Evolutionary conservation across 2,797 vertebrate genomes (phyloP), one percentile per base, ranked within the genome.

Genomic region (Poeciliopsis paucimaculata): DNA sequence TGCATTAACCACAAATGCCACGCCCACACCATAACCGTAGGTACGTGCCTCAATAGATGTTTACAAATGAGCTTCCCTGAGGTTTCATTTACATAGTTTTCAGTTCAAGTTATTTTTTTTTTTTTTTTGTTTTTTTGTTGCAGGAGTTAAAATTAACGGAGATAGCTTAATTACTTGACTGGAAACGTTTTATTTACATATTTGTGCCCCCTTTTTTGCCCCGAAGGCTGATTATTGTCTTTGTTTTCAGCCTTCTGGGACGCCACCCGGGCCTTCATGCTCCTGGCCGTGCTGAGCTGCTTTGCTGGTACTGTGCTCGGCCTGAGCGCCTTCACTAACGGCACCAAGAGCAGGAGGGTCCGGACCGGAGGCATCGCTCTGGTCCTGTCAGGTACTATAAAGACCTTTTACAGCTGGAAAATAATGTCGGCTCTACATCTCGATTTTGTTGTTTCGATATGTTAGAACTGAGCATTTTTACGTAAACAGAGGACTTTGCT

Each of bases 1-100:
- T 97, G 97, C 91, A 95, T 96, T 77, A 96, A 96, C 73, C 94
- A 95, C 80, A 97, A 96, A 79, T 97, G 97, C 76, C 96, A 95
- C 28, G 90, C 94, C 2, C 97, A 96, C 86, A 96, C 96, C 36
- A 91, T 96, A 43, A 94, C 94, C 18, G 95, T 97, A 0, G 97
- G 97, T 97, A 91, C 95, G 96, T 88, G 7, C 28, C 26, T 53
- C 7, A 62, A 31, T 12, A 1, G 46, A 8, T 51, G 1, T 28
- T n/a, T 39, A 20, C 34, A 68, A 15, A 71, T 45, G 2, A 43
- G 39, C 39, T 45, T 15, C 62, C 34, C 34, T 5, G 36, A 41
- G 36, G 64, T 68, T 64, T 26, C 10, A 41, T 23, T n/a, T n/a
- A 23, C 18, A 43, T 13, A 26, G 36, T 12, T 41, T n/a, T 15